Evolutionary conservation across 2,113 vertebrate species (phyloP).

Genomic region (Onychostoma macrolepis): DNA sequence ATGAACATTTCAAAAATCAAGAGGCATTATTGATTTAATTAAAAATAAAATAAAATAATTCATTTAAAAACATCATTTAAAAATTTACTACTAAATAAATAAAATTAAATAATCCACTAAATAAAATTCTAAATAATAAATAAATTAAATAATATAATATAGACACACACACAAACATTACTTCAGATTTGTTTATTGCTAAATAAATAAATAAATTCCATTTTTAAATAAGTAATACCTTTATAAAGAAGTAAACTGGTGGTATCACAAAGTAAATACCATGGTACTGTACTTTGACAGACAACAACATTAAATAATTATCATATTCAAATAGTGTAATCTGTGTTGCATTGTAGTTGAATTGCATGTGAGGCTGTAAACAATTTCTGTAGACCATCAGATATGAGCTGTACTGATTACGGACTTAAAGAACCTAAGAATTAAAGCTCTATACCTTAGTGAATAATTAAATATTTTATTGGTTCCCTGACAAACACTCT

Average conservation of each 20-base stretch:
- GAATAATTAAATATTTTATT: slow-evolving; percentile 75
- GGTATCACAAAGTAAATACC: neutral
- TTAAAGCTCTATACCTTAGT: slow-evolving; percentile 73
- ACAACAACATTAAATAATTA: neutral
- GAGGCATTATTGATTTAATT: neutral
- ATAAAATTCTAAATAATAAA: neutral
- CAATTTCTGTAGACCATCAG: slow-evolving; percentile 63
- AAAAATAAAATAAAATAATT: no score
- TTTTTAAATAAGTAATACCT: neutral
- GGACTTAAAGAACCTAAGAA: slow-evolving; percentile 73
- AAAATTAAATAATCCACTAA: neutral
- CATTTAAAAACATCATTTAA: neutral
- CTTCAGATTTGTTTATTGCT: neutral
- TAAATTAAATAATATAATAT: neutral
- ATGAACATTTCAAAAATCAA: neutral
- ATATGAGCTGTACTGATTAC: slow-evolving; percentile 74
- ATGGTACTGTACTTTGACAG: neutral
- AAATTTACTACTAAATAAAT: neutral
- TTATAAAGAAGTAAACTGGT: neutral
- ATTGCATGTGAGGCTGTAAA: neutral
- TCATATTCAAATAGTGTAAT: neutral
- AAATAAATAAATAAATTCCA: neutral
- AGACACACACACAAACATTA: neutral
- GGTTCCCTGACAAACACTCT: slow-evolving; percentile 63
- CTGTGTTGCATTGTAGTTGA: neutral